Evolutionary conservation across 2,113 vertebrate species (phyloP), one percentile per base, ranked within the genome.

Genomic region (Pseudopodoces humilis): DNA sequence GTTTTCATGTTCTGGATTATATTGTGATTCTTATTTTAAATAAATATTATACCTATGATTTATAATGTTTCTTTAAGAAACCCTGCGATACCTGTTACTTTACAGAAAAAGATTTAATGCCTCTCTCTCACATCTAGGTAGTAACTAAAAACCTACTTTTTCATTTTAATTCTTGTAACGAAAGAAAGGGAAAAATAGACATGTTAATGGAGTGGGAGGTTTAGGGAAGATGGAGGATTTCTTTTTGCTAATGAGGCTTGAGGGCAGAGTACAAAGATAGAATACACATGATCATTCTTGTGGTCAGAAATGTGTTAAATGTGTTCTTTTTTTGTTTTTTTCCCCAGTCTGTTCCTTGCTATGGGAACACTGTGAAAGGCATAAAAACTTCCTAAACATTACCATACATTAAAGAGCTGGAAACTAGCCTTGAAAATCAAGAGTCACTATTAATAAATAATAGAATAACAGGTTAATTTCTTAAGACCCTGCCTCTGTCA

Each of bases 331-430:
- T 25, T 12, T 62, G 37, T 37, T 7, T n/a, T 55, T 31, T 7
- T 10, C 2, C 0, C 13, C 39, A 12, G 11, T 35, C 4, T 4
- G 0, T 56, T 37, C 6, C 12, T 10, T 70, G 6, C 18, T 71
- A 11, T 79, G 46, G 33, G 2, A 55, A 10, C 44, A 47, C 37
- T 77, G 6, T 44, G 20, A 80, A 83, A 49, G 15, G 15, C 23
- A 58, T 25, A 55, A 11, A 76, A 4, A 2, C 14, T 52, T 63
- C 16, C 33, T 83, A 56, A 87, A 56, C 9, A 13, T 63, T 77
- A 52, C 8, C 41, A 39, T 39, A 39, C 11, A 53, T 72, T 77
- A 86, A 64, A 74, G 20, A 76, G 25, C 37, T 71, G n/a, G 30
- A 78, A 70, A 56, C 8, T n/a, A 49, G 35, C 13, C 71, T 88